phyloP scores from a whole-genome alignment of 1,140 invertebrate genomes.

The Rhynchophorus ferrugineus region DNA sequence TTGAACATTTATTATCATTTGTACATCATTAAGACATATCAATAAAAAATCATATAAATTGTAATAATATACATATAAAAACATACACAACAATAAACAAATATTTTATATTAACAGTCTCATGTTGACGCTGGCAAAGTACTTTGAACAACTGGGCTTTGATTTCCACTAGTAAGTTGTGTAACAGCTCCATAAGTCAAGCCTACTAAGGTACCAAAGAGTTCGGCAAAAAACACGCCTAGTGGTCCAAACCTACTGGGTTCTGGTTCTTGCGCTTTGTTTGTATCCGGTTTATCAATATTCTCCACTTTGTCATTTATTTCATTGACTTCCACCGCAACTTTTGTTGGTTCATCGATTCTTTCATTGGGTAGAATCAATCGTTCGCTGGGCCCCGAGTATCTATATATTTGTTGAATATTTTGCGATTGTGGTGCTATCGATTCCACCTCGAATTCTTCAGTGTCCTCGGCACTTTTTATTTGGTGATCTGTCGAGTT shows the following conservation, averaged over 20 bases:
- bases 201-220: conserved; percentile 22
- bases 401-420: not conserved
- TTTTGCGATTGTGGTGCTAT: not conserved
- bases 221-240: conserved; percentile 24
- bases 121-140: too few species aligned
- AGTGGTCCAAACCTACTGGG: conserved; percentile 10
- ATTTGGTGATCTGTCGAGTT: not conserved
- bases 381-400: conserved; percentile 1
- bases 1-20: too few species aligned
- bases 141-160: conserved; percentile 13
- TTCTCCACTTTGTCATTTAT: conserved; percentile 4
- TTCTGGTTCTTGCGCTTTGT: conserved; percentile 1
- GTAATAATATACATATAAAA: too few species aligned
- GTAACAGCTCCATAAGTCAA: conserved; percentile 25
- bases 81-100: too few species aligned
- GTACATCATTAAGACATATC: too few species aligned
- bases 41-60: too few species aligned
- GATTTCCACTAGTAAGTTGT: conserved; percentile 11
- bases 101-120: too few species aligned
- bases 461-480: not conserved
- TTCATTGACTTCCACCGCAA: not conserved
- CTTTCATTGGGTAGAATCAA: not conserved
- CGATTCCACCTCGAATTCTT: not conserved
- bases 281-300: not conserved
- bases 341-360: not conserved